These are phyloP conservation scores for Apteryx mantelli DNA, from an alignment of 2,113 vertebrate genomes.

Conservation along the genomic window DNA sequence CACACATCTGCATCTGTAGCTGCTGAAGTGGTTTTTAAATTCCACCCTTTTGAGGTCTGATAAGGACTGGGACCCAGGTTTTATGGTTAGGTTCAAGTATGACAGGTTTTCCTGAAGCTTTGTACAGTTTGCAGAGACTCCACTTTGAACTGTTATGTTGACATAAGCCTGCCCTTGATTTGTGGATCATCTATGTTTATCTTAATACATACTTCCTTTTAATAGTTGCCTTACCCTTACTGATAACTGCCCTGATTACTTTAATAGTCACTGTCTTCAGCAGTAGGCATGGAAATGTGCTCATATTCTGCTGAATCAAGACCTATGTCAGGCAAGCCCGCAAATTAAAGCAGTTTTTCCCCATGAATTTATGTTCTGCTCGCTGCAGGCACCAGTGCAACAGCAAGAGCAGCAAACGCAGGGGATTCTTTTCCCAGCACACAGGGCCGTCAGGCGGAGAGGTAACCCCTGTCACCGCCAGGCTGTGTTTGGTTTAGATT, in stretches of 20 bases:
- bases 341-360: background rate
- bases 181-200: background rate
- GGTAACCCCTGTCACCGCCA: rapidly evolving
- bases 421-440: background rate
- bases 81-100: background rate
- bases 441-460: background rate
- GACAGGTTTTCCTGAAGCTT: background rate
- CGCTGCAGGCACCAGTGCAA: background rate
- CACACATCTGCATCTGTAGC: background rate
- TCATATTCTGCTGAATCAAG: conserved; percentile 1
- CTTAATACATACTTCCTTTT: conserved; percentile 18
- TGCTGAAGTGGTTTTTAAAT: conserved; percentile 12
- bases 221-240: background rate
- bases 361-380: background rate
- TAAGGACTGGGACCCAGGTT: background rate
- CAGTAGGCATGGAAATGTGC: background rate
- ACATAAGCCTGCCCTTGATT: background rate
- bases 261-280: background rate
- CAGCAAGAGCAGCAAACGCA: background rate
- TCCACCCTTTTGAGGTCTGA: background rate
- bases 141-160: background rate
- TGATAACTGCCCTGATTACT: background rate
- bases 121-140: background rate
- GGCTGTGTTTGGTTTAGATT: conserved; percentile 2
- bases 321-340: background rate